Base-by-base conservation (phyloP, 2,888 invertebrate genomes). In the Holacanthella duospinosa region DNA sequence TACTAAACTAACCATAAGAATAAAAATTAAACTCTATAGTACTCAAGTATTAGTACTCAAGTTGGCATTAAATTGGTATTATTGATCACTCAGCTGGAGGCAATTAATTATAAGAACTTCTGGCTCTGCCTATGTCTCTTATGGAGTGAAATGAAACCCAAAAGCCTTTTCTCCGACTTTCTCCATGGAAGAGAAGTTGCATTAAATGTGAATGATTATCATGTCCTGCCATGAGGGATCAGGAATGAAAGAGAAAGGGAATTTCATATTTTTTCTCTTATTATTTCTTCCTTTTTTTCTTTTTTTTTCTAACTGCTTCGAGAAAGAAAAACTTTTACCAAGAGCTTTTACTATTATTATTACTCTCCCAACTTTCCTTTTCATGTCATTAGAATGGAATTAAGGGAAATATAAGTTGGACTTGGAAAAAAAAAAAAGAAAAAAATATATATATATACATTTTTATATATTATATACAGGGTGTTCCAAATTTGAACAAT, bases 371-470 rank as follows among this genome's bases (percentile, higher is more conserved):
- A 48, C 12, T 21, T 48, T 48, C 21, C 64, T 68, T 68, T 66
- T 68, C 68, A 65, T 65, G 67, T 68, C 68, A 68, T 68, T 68
- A 68, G 67, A 68, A 68, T 68, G 68, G 64, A 62, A 68, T 68
- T 68, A 66, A 60, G 58, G 44, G 55, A 26, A 21, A 48, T 12
- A 16, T 36, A 36, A 36, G 36, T 36, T 36, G 16, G 36, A 36
- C 36, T 36, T 36, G 16, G 36, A 16, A n/a, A n/a, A n/a, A n/a
- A n/a, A n/a, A n/a, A n/a, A n/a, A n/a, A n/a, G n/a, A n/a, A n/a
- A n/a, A n/a, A n/a, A n/a, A n/a, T n/a, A n/a, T n/a, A n/a, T n/a
- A n/a, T n/a, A n/a, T n/a, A n/a, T n/a, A n/a, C n/a, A n/a, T n/a
- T n/a, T n/a, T n/a, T n/a, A n/a, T n/a, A n/a, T n/a, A n/a, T n/a